A percentile compares a stretch with the other conserved stretches of the same genome.
phyloP scores from a whole-genome alignment of 2,113 vertebrate species.

The Triplophysa rosa region DNA sequence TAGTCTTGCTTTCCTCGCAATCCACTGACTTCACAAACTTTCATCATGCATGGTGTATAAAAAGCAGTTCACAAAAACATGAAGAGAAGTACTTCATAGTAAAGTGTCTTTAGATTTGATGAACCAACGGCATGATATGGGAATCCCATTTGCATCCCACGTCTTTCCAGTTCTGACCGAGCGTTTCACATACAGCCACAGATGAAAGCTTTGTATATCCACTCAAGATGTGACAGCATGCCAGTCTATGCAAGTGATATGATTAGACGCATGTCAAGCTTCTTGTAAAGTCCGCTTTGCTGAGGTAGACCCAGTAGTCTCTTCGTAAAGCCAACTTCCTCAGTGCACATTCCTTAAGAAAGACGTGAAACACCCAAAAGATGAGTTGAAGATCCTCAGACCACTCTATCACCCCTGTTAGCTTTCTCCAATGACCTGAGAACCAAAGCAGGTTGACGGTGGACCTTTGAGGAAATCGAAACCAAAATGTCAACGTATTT shows the following conservation, averaged over 20 bases:
- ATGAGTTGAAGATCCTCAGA: constrained; percentile 25
- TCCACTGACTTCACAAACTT: constrained; percentile 40
- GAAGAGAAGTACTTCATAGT: neutral
- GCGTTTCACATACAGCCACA: neutral
- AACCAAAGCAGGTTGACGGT: constrained; percentile 1
- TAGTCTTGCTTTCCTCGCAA: constrained; percentile 4
- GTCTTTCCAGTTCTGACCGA: constrained; percentile 32
- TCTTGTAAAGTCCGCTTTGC: constrained; percentile 45
- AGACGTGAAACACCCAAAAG: neutral
- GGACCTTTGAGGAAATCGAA: too few relatives aligned
- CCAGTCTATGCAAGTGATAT: constrained; percentile 42
- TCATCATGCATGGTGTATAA: neutral
- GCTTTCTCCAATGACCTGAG: constrained; percentile 1
- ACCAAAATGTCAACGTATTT: neutral
- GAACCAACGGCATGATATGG: constrained; percentile 1
- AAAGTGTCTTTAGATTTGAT: neutral
- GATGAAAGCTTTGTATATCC: constrained; percentile 21
- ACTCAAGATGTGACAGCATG: neutral
- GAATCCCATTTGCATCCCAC: constrained; percentile 10
- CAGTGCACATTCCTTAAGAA: constrained; percentile 26
- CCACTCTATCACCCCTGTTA: constrained; percentile 8
- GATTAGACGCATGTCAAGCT: constrained; percentile 43
- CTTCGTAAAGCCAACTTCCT: constrained; percentile 1
- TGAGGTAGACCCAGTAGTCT: constrained; percentile 8
- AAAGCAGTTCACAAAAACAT: constrained; percentile 13